Conservation (phyloP, 2,113 vertebrate genomes). For the Ameiurus melas region DNA sequence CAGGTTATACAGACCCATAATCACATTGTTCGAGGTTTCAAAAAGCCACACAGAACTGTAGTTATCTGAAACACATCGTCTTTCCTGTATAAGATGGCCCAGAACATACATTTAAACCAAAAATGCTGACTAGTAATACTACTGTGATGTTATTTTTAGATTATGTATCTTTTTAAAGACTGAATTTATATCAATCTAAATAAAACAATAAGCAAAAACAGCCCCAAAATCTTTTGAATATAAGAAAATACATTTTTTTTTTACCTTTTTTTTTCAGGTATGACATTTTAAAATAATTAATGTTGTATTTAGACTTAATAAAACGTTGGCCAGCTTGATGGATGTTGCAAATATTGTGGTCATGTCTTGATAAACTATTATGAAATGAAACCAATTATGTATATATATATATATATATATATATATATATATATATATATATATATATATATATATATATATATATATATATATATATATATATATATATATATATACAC, state of each 20-base stretch:
- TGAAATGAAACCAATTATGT: not conserved
- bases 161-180: not conserved
- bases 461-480: too few relatives aligned
- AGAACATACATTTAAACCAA: slow-evolving; percentile 1
- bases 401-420: too few relatives aligned
- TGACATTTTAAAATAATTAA: not conserved
- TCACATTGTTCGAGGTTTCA: slow-evolving; percentile 70
- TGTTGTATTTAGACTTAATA: not conserved
- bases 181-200: not conserved
- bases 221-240: not conserved
- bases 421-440: too few relatives aligned
- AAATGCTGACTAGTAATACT: not conserved
- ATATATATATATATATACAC: too few relatives aligned
- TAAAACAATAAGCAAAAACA: not conserved
- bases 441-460: too few relatives aligned
- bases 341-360: not conserved
- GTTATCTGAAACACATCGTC: slow-evolving; percentile 49
- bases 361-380: not conserved
- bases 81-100: slow-evolving; percentile 60
- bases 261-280: not conserved
- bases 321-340: not conserved
- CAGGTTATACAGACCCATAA: slow-evolving; percentile 73
- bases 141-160: not conserved
- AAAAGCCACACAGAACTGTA: slow-evolving; percentile 63
- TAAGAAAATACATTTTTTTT: not conserved